phyloP scores from a whole-genome alignment of 92 coral and sea anemone genomes.

The Phenganax stokvisi region DNA sequence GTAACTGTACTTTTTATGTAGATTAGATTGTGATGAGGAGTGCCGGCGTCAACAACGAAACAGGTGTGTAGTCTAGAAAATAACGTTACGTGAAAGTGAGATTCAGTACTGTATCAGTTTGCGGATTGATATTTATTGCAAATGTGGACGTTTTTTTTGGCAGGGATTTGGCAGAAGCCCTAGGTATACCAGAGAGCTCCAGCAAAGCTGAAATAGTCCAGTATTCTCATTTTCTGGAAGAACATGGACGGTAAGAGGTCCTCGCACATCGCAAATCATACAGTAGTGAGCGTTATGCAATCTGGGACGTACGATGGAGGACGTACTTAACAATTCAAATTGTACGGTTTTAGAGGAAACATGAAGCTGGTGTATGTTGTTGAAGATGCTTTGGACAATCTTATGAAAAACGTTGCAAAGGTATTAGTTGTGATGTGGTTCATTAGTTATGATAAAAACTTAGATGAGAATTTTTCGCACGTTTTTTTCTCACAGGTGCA shows the following conservation, averaged over 20 bases:
- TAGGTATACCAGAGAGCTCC: constrained; percentile 54
- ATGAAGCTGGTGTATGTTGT: constrained; percentile 66
- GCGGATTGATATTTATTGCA: too few relatives aligned
- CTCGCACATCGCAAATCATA: not conserved
- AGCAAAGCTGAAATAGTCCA: constrained; percentile 42
- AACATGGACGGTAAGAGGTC: constrained; percentile 69
- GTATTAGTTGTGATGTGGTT: constrained; percentile 29
- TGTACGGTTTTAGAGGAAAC: constrained; percentile 50
- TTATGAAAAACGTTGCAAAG: constrained; percentile 61
- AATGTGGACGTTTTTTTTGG: not conserved
- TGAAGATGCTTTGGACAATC: constrained; percentile 70
- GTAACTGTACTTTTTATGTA: constrained; percentile 31
- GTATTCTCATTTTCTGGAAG: constrained; percentile 72
- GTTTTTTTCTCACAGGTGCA: constrained; percentile 42
- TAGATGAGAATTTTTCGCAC: not conserved
- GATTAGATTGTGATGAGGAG: constrained; percentile 75
- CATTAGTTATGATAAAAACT: not conserved
- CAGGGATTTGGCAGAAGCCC: constrained; percentile 86
- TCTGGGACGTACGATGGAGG: too few relatives aligned
- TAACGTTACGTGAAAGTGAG: too few relatives aligned
- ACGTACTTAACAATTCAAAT: not conserved
- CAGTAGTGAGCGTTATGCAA: too few relatives aligned
- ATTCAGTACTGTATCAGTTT: too few relatives aligned
- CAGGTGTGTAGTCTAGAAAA: constrained; percentile 52
- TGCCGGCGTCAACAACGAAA: constrained; percentile 70